Conservation (phyloP, 2,888 invertebrate genomes). For the Ophioninae sp. region DNA sequence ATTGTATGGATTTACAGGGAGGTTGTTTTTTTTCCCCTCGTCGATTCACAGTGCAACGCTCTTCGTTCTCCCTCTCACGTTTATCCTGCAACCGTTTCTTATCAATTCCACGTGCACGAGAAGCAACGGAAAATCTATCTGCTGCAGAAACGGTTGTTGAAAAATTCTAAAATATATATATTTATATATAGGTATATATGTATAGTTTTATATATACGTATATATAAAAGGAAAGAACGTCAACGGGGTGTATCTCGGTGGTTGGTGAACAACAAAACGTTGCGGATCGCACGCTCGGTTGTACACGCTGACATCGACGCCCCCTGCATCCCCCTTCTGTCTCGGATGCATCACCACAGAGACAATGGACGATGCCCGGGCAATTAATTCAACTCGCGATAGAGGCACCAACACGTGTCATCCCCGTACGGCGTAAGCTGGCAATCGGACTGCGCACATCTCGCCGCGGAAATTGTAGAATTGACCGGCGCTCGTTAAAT, state of each 20-base stretch:
- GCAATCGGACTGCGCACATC: constrained; percentile 25
- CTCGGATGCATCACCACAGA: constrained; percentile 40
- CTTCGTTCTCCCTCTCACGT: not conserved
- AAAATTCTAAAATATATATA: not conserved
- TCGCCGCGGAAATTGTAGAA: constrained; percentile 12
- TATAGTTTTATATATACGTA: not conserved
- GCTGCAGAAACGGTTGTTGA: not conserved
- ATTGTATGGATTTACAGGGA: not conserved
- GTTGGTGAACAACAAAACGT: constrained; percentile 39
- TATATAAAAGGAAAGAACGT: constrained; percentile 27
- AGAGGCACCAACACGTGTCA: constrained; percentile 57
- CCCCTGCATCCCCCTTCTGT: constrained; percentile 11
- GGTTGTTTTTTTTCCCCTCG: constrained; percentile 18
- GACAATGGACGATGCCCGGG: constrained; percentile 59
- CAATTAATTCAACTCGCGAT: constrained; percentile 61
- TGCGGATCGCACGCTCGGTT: constrained; percentile 47
- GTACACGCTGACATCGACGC: constrained; percentile 47
- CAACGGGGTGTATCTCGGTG: constrained; percentile 37
- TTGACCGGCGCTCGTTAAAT: constrained; percentile 48
- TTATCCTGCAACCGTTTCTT: constrained; percentile 19
- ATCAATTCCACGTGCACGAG: constrained; percentile 26
- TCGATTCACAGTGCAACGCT: not conserved
- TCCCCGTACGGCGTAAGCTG: constrained; percentile 9
- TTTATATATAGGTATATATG: not conserved
- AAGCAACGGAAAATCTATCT: constrained; percentile 14